These are phyloP conservation scores for Typhlomys cinereus DNA, from an alignment of 2,113 vertebrate species.

Conservation along the genomic window DNA sequence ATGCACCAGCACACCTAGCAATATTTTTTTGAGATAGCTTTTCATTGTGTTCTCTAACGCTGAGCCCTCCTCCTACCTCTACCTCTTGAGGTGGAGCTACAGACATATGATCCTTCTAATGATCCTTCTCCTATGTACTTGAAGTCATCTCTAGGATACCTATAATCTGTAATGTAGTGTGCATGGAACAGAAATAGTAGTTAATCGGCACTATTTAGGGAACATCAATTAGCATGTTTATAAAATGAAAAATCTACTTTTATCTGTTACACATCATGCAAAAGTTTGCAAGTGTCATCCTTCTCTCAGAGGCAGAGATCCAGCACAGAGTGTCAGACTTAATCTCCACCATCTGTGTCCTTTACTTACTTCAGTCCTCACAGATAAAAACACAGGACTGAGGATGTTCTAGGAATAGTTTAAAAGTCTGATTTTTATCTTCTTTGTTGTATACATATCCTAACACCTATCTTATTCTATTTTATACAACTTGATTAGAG, in stretches of 20 bases:
- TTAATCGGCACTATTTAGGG: background rate
- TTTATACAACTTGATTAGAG: background rate
- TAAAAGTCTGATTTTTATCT: background rate
- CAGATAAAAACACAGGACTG: background rate
- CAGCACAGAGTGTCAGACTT: background rate
- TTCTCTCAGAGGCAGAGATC: background rate
- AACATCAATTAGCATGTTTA: background rate
- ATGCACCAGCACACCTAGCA: background rate
- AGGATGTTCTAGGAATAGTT: background rate
- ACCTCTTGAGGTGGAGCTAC: background rate
- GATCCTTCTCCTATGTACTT: background rate
- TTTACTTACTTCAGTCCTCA: background rate
- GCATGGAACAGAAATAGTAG: background rate
- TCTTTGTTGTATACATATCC: background rate
- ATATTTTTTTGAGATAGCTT: no score
- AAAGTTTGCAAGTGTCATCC: background rate
- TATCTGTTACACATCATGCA: background rate
- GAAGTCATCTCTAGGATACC: background rate
- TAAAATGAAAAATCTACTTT: background rate
- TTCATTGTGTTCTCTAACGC: no score
- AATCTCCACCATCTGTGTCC: background rate
- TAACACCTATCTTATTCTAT: background rate
- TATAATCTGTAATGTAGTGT: background rate
- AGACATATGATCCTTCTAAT: background rate
- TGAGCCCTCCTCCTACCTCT: no score